Evolutionary conservation across 2,888 invertebrate species (phyloP).

Genomic region (Caenorhabditis angaria): DNA sequence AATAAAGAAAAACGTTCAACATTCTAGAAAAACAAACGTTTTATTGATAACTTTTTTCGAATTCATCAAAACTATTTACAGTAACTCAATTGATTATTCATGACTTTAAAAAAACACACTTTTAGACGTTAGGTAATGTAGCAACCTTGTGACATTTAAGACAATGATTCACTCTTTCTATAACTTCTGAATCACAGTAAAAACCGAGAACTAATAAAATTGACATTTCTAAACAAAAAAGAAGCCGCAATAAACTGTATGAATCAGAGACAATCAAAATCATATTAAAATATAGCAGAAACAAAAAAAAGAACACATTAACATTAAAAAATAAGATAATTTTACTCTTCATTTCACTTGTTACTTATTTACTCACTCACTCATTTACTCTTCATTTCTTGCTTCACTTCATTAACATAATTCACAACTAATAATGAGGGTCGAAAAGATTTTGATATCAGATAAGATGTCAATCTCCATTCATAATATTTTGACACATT

Average conservation of each 20-base stretch:
- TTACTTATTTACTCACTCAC: background rate
- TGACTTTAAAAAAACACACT: too few species aligned
- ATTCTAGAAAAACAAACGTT: too few species aligned
- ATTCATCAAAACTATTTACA: too few species aligned
- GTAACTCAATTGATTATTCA: too few species aligned
- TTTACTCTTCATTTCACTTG: background rate
- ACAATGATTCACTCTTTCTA: too few species aligned
- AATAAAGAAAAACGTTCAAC: too few species aligned
- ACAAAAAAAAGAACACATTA: background rate
- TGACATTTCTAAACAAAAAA: background rate
- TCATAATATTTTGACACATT: background rate
- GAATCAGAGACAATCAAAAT: too few species aligned
- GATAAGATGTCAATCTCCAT: background rate
- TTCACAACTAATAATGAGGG: background rate
- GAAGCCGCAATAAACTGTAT: background rate
- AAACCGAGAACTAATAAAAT: background rate
- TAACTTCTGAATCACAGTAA: too few species aligned
- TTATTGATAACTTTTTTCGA: too few species aligned
- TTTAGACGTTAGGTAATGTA: too few species aligned
- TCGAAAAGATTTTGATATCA: background rate
- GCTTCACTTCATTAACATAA: conserved; percentile 4
- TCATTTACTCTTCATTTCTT: too few species aligned
- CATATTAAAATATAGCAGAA: background rate
- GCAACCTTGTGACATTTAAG: too few species aligned
- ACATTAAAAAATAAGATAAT: background rate